Evolutionary conservation across 2,113 vertebrate species (phyloP).

Genomic region (Platysteira castanea): DNA sequence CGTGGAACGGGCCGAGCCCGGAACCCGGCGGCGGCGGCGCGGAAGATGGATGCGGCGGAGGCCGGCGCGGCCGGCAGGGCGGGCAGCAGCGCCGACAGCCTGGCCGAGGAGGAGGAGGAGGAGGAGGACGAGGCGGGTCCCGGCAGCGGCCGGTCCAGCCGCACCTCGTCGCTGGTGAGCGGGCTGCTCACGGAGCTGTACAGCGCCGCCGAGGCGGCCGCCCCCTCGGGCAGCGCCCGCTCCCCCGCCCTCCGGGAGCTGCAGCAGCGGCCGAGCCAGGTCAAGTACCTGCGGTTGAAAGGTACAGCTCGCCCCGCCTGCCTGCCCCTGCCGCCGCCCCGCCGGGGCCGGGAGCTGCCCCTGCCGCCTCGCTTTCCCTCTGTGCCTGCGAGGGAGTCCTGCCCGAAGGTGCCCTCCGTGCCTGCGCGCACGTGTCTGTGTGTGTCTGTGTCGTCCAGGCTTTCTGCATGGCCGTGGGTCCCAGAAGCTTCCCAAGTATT

Average conservation of each 20-base stretch:
- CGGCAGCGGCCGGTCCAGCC: constrained; percentile 1
- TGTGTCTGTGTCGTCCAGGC: neutral
- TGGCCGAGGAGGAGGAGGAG: constrained; percentile 21
- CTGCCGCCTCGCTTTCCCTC: neutral
- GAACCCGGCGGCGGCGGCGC: neutral
- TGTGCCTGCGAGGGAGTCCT: neutral
- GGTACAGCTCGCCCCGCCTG: constrained; percentile 68
- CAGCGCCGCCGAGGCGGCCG: constrained; percentile 83
- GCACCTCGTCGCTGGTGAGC: constrained; percentile 86
- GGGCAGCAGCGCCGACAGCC: constrained; percentile 7
- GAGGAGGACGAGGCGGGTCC: neutral
- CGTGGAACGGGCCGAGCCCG: neutral
- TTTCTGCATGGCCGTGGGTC: fast-evolving
- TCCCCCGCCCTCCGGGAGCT: constrained; percentile 78
- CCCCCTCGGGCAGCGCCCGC: constrained; percentile 74
- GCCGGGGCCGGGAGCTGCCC: neutral
- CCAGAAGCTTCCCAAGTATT: neutral
- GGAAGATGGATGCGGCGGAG: neutral
- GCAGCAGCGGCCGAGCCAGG: constrained; percentile 79
- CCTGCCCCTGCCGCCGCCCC: neutral
- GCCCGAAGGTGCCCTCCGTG: neutral
- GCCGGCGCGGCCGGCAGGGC: neutral
- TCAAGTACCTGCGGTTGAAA: constrained; percentile 87
- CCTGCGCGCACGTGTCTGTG: fast-evolving
- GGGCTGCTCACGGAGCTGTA: constrained; percentile 91